Percentiles rank a stretch among this genome's conserved stretches.
phyloP scores from a whole-genome alignment of 2,113 vertebrate species.

The Toxotes chatareus region DNA sequence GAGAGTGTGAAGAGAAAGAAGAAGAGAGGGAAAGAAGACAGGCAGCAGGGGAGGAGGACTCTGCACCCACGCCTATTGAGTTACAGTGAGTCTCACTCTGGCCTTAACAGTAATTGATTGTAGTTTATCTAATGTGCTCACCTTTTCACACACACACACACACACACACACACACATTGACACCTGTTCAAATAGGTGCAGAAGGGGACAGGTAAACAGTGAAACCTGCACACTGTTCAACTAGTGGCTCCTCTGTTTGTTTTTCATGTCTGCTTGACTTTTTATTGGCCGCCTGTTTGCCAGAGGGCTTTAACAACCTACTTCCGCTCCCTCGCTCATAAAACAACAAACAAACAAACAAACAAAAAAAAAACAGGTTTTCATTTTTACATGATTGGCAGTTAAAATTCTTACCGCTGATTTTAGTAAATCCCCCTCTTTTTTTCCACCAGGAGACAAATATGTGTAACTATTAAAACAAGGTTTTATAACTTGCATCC shows the following conservation, averaged over 20 bases:
- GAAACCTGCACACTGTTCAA: conserved; percentile 31
- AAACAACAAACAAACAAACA: not conserved
- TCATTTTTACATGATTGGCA: conserved; percentile 16
- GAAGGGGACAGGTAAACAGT: conserved; percentile 25
- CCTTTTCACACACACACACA: conserved; percentile 15
- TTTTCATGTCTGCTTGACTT: conserved; percentile 48
- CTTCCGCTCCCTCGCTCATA: conserved; percentile 14
- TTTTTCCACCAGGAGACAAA: not conserved
- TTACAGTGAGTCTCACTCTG: conserved; percentile 49
- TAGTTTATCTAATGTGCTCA: conserved; percentile 33
- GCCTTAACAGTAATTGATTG: conserved; percentile 18
- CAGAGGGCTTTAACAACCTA: conserved; percentile 29
- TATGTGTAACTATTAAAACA: not conserved
- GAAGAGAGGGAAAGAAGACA: conserved; percentile 10
- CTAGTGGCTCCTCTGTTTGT: conserved; percentile 35
- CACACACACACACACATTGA: conserved; percentile 13
- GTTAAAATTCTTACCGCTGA: conserved; percentile 14
- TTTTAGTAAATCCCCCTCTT: not conserved
- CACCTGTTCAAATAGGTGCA: conserved; percentile 66
- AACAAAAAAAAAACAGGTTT: not conserved
- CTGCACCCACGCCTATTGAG: conserved; percentile 39
- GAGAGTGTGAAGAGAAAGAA: conserved; percentile 18
- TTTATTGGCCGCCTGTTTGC: conserved; percentile 24
- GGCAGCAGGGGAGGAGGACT: conserved; percentile 18
- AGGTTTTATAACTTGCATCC: not conserved